Conservation (phyloP, 35 echinoderm and acorn worm genomes). For the Strongylocentrotus purpuratus region DNA sequence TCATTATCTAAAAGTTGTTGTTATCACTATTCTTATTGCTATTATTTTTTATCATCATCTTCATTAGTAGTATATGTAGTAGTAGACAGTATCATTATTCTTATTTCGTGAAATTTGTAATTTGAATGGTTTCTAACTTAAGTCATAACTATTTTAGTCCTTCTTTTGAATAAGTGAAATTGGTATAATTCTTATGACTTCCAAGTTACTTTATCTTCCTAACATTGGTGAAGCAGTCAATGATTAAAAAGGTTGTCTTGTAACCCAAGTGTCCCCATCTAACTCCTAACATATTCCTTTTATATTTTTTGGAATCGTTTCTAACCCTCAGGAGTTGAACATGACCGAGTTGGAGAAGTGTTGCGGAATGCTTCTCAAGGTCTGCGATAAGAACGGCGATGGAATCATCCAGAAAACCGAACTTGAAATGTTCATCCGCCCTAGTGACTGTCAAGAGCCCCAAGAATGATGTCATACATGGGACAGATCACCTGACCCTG, state of each 20-base stretch:
- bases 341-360: slow-evolving; percentile 27
- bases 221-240: background rate
- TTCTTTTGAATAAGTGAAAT: background rate
- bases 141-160: background rate
- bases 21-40: no score
- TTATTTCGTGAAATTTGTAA: no score
- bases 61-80: no score
- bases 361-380: background rate
- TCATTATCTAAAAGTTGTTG: no score
- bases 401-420: slow-evolving; percentile 26
- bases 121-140: background rate
- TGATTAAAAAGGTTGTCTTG: background rate
- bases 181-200: background rate
- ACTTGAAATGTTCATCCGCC: slow-evolving; percentile 19
- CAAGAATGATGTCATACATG: slow-evolving; percentile 21
- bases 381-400: slow-evolving; percentile 38
- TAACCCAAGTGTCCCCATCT: background rate
- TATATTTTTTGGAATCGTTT: background rate
- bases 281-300: background rate
- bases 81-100: no score
- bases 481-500: slow-evolving; percentile 40
- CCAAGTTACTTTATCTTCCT: background rate
- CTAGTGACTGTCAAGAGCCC: background rate
- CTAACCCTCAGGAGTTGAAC: background rate
- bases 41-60: no score